These are phyloP conservation scores for Cynopterus brachyotis DNA, from an alignment of 2,113 vertebrate genomes.

Conservation along the genomic window DNA sequence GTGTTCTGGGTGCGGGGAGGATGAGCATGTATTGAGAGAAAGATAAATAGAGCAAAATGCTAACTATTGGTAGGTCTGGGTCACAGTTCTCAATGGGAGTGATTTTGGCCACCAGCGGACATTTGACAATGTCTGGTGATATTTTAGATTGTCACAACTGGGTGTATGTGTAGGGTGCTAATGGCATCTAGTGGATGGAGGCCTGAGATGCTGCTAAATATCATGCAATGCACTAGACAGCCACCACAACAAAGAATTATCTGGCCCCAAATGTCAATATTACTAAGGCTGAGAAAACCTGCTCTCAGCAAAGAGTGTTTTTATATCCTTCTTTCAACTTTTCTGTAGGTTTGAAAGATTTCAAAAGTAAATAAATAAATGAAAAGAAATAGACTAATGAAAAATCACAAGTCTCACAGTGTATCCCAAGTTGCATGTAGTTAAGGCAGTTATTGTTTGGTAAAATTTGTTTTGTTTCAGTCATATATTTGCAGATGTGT, in stretches of 20 bases:
- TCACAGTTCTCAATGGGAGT: not conserved
- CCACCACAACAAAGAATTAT: not conserved
- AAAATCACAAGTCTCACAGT: not conserved
- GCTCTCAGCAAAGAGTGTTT: not conserved
- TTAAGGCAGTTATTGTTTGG: not conserved
- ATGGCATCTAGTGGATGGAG: not conserved
- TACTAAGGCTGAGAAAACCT: not conserved
- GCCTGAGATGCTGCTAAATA: not conserved
- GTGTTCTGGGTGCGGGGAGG: not conserved
- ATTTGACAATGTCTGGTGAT: not conserved
- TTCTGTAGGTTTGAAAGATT: not conserved
- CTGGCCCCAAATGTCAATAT: not conserved
- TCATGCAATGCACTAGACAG: not conserved
- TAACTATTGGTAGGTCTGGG: not conserved
- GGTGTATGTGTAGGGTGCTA: too few species aligned
- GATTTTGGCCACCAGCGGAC: not conserved
- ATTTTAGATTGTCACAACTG: not conserved
- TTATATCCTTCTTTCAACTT: not conserved
- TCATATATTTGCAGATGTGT: not conserved
- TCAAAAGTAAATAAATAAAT: not conserved
- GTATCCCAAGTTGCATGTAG: not conserved
- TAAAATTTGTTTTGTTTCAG: not conserved
- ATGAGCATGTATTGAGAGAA: not conserved
- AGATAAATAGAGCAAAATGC: not conserved
- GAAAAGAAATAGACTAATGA: not conserved